Evolutionary conservation across 2,888 invertebrate genomes (phyloP), one percentile per base, ranked within the genome.

Genomic region (Drosophila anomalipes): DNA sequence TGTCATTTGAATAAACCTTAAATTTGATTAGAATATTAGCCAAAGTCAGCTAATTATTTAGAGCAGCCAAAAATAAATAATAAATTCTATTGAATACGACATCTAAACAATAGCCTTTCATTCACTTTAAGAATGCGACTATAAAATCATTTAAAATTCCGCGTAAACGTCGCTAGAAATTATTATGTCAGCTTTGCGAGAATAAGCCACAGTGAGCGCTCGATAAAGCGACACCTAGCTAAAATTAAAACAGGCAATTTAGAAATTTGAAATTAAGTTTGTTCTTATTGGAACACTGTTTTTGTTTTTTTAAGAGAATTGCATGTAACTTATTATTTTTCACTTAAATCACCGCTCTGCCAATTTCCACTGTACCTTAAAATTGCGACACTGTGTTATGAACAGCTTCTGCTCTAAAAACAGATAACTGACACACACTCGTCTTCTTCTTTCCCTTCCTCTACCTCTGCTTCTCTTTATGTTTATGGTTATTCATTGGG

Each of bases 401-500:
- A 41, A 44, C 32, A 19, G 28, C n/a, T 3, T 12, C 28, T 19
- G 26, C 51, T 54, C 71, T 71, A 63, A 62, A 72, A 70, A 54
- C 53, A 58, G 57, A 58, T 19, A 70, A 54, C 58, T 51, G 62
- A 64, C 63, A 74, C 60, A 78, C 44, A 28, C 22, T 22, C 19
- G n/a, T 37, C 33, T 28, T 33, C 26, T 64, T 44, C 26, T 47
- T 26, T 22, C 14, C 7, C 22, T 47, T 26, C 47, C 47, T 26
- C 14, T 47, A 47, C 26, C 22, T 0, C 14, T 2, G 28, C 30
- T 39, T 39, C 49, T 30, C 19, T 32, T 26, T 16, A 2, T 26
- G 47, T 26, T 37, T 68, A 39, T 52, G 41, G 41, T 63, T 70
- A 75, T 62, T 76, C 74, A 74, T 64, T 41, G 61, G 73, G 64